Evolutionary conservation across 1,140 invertebrate species (phyloP).

Genomic region (Bombus difficillimus): DNA sequence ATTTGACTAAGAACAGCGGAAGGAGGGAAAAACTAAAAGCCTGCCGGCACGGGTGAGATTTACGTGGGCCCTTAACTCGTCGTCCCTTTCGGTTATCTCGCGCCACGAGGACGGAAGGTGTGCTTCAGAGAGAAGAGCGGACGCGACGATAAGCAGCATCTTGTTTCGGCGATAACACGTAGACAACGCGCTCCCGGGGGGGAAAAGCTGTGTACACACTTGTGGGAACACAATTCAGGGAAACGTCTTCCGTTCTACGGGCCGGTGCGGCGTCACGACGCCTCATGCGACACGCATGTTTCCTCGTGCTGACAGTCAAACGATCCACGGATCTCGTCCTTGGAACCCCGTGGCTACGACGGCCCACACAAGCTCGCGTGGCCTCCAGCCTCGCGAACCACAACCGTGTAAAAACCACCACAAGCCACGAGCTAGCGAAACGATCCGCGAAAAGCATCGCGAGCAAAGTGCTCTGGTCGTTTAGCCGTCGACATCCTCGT

Average conservation of each 20-base stretch:
- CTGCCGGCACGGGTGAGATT: slow-evolving; percentile 1
- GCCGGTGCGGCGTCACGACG: neutral
- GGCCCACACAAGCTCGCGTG: neutral
- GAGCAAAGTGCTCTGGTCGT: slow-evolving; percentile 50
- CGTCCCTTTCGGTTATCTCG: slow-evolving; percentile 38
- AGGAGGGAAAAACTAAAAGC: neutral
- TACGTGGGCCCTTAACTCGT: slow-evolving; percentile 12
- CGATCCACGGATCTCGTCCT: slow-evolving; percentile 28
- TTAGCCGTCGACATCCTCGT: slow-evolving; percentile 40
- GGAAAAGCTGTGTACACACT: slow-evolving; percentile 25
- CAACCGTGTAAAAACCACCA: slow-evolving; percentile 4
- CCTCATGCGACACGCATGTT: slow-evolving; percentile 45
- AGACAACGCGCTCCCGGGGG: neutral
- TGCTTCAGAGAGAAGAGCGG: slow-evolving; percentile 20
- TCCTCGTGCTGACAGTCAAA: slow-evolving; percentile 51
- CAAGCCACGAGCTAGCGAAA: slow-evolving; percentile 9
- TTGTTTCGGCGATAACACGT: slow-evolving; percentile 36
- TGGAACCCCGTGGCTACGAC: neutral
- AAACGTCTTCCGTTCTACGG: slow-evolving; percentile 43
- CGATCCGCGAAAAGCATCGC: slow-evolving; percentile 45
- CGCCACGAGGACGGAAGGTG: slow-evolving; percentile 28
- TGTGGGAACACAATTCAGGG: slow-evolving; percentile 45
- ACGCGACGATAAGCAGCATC: slow-evolving; percentile 40
- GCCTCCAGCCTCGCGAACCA: neutral
- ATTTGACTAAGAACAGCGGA: neutral